phyloP scores from a whole-genome alignment of 2,797 vertebrate genomes.

The Trematomus bernacchii region DNA sequence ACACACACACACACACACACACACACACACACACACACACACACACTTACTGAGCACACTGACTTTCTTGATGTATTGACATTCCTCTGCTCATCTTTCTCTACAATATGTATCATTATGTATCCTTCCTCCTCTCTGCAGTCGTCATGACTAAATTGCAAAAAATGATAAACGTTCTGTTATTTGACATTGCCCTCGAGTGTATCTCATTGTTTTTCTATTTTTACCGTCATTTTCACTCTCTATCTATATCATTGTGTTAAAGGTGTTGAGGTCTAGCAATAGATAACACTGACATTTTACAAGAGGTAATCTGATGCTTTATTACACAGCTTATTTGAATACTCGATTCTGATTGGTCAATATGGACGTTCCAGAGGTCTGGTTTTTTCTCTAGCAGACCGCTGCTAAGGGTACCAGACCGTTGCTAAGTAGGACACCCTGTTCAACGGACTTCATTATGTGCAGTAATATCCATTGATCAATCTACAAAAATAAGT shows the following conservation, averaged over 20 bases:
- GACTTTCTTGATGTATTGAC: slow-evolving; percentile 35
- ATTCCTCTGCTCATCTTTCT: slow-evolving; percentile 44
- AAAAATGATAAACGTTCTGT: slow-evolving; percentile 34
- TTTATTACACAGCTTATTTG: slow-evolving; percentile 24
- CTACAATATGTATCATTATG: background rate
- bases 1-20: slow-evolving; percentile 1
- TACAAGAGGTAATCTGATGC: slow-evolving; percentile 68
- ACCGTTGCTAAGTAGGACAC: too few relatives aligned
- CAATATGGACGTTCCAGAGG: too few relatives aligned
- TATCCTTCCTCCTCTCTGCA: slow-evolving; percentile 14
- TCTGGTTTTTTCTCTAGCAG: too few relatives aligned
- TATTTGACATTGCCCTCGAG: slow-evolving; percentile 15
- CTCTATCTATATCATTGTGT: slow-evolving; percentile 66
- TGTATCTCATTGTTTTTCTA: background rate
- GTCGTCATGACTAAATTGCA: slow-evolving; percentile 28
- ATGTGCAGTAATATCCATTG: too few relatives aligned
- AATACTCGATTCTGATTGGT: too few relatives aligned
- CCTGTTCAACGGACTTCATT: too few relatives aligned
- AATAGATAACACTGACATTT: slow-evolving; percentile 77
- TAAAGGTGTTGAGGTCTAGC: slow-evolving; percentile 67
- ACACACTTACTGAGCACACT: slow-evolving; percentile 19
- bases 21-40: slow-evolving; percentile 5
- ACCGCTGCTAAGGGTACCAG: too few relatives aligned
- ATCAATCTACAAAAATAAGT: background rate
- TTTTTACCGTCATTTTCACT: slow-evolving; percentile 16